Percentiles rank a stretch among this genome's conserved stretches.
Conservation (phyloP, 1,140 invertebrate species). For the Uloborus diversus region DNA sequence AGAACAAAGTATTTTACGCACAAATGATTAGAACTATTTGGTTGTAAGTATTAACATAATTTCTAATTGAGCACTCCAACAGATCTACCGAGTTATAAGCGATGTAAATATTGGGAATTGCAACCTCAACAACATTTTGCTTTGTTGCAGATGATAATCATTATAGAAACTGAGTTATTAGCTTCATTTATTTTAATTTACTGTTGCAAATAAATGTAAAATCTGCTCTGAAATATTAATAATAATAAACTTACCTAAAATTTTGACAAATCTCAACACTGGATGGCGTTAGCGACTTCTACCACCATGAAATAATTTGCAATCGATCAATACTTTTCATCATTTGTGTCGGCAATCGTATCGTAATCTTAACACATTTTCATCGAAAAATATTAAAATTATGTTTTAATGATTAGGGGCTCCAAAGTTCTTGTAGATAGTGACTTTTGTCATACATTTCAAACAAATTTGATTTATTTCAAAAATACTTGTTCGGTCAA, state of each 20-base stretch:
- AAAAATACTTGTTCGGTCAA: too few relatives aligned
- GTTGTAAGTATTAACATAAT: not conserved
- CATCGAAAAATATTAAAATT: too few relatives aligned
- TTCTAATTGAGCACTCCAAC: not conserved
- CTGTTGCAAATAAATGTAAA: not conserved
- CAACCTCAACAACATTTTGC: not conserved
- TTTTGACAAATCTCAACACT: slow-evolving; percentile 56
- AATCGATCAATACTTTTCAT: too few relatives aligned
- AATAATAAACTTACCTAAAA: slow-evolving; percentile 46
- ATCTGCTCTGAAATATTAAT: slow-evolving; percentile 30
- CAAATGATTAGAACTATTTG: not conserved
- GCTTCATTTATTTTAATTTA: slow-evolving; percentile 25
- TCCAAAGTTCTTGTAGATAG: too few relatives aligned
- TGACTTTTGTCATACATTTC: too few relatives aligned
- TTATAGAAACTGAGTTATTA: too few relatives aligned
- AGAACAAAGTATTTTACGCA: not conserved
- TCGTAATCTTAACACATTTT: too few relatives aligned
- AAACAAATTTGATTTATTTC: too few relatives aligned
- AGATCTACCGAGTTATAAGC: not conserved
- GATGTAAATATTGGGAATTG: not conserved
- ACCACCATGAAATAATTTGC: slow-evolving; percentile 19
- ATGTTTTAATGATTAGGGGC: too few relatives aligned
- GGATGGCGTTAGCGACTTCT: slow-evolving; percentile 54
- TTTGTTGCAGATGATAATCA: too few relatives aligned
- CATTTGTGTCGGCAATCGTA: too few relatives aligned